These are phyloP conservation scores for Chauna torquata DNA, from an alignment of 2,113 vertebrate genomes.

Conservation along the genomic window DNA sequence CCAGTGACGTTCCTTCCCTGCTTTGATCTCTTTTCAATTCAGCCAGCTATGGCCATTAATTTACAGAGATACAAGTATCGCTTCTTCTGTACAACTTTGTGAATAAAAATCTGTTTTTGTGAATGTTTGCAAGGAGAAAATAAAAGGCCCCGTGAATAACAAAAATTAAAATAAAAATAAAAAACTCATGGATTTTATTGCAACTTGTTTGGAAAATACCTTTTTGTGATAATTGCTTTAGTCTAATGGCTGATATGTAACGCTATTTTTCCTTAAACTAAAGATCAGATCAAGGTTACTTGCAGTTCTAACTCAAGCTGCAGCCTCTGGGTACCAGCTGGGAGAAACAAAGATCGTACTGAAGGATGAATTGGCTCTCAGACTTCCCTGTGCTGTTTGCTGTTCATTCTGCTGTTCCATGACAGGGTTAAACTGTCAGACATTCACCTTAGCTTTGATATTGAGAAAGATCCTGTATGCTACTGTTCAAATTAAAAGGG, in stretches of 20 bases:
- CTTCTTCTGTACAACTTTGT: neutral
- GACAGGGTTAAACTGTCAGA: neutral
- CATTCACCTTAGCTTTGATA: neutral
- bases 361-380: neutral
- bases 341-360: neutral
- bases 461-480: neutral
- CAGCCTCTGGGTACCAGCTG: accelerated
- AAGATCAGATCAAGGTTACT: neutral
- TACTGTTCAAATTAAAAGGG: neutral
- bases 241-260: neutral
- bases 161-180: neutral
- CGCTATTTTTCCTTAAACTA: neutral
- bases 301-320: neutral
- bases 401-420: neutral
- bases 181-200: neutral
- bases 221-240: neutral
- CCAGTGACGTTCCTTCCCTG: neutral
- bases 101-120: neutral
- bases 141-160: neutral
- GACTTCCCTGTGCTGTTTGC: neutral
- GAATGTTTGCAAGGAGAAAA: neutral
- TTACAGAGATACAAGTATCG: accelerated
- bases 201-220: neutral
- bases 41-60: neutral
- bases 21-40: neutral